Evolutionary conservation across 1,140 invertebrate species (phyloP).

Genomic region (Hesperophylax magnus): DNA sequence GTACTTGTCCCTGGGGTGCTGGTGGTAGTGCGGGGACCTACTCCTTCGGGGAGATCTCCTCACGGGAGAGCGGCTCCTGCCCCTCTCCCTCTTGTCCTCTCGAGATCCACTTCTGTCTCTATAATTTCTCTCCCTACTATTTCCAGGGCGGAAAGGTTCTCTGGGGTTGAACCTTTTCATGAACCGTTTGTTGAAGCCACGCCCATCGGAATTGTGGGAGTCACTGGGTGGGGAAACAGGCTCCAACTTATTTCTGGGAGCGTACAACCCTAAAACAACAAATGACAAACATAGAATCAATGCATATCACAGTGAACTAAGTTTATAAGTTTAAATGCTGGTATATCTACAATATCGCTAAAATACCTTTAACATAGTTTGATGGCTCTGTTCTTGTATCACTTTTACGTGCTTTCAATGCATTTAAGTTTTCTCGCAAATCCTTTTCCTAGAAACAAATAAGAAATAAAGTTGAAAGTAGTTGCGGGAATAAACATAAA

Average conservation of each 20-base stretch:
- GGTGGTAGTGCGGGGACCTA: neutral
- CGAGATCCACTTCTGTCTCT: constrained; percentile 6
- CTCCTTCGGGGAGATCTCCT: constrained; percentile 24
- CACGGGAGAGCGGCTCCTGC: neutral
- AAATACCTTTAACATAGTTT: too few relatives aligned
- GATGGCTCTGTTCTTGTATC: neutral
- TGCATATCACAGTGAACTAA: too few relatives aligned
- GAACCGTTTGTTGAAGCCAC: neutral
- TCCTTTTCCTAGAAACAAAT: constrained; percentile 1
- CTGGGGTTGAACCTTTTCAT: neutral
- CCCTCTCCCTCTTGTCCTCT: neutral
- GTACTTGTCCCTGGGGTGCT: too few relatives aligned
- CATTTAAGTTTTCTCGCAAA: constrained; percentile 23
- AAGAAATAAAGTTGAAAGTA: neutral
- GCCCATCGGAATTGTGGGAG: neutral
- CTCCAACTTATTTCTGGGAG: neutral
- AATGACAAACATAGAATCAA: too few relatives aligned
- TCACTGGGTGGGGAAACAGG: neutral
- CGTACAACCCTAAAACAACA: too few relatives aligned
- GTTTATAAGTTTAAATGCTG: too few relatives aligned
- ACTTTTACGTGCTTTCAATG: constrained; percentile 18
- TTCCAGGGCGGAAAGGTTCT: neutral
- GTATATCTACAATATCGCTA: too few relatives aligned
- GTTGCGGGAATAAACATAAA: too few relatives aligned
- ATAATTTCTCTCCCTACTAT: neutral